Conservation (phyloP, 2,888 invertebrate species). For the Pachycephus smyrnensis region DNA sequence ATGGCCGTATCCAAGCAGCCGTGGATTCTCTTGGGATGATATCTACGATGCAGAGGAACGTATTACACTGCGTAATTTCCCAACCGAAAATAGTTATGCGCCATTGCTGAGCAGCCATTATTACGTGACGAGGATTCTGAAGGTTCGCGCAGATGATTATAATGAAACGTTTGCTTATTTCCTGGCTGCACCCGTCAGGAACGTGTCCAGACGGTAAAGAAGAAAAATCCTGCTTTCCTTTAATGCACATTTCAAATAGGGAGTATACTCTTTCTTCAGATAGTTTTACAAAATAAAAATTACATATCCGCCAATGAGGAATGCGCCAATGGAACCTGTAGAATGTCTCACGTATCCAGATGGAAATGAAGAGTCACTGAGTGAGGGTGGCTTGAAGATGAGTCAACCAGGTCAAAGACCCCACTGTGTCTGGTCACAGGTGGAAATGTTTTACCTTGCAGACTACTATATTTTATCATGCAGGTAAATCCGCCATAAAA, state of each 20-base stretch:
- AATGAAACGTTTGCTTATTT: constrained; percentile 15
- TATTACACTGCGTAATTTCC: neutral
- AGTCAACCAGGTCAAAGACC: constrained; percentile 9
- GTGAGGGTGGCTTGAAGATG: neutral
- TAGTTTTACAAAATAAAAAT: constrained; percentile 20
- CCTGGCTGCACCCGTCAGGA: constrained; percentile 16
- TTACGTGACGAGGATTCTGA: constrained; percentile 12
- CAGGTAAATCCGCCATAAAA: constrained; percentile 13
- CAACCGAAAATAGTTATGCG: neutral
- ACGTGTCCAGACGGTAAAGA: constrained; percentile 6
- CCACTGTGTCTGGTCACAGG: constrained; percentile 19
- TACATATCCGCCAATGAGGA: constrained; percentile 11
- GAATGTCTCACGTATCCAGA: constrained; percentile 22
- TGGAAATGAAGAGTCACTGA: neutral
- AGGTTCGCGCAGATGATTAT: neutral
- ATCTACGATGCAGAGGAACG: neutral
- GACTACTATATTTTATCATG: constrained; percentile 26
- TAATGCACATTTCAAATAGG: neutral
- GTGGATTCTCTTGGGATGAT: neutral
- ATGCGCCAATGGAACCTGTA: constrained; percentile 7
- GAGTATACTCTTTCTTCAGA: neutral
- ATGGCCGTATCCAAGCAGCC: constrained; percentile 5
- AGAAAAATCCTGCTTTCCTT: neutral
- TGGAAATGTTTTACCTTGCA: constrained; percentile 12
- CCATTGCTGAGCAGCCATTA: neutral